A percentile compares a stretch with the other conserved stretches of the same genome.
These are phyloP conservation scores for Cyanoliseus patagonus DNA, from an alignment of 2,113 vertebrate species.

Conservation along the genomic window DNA sequence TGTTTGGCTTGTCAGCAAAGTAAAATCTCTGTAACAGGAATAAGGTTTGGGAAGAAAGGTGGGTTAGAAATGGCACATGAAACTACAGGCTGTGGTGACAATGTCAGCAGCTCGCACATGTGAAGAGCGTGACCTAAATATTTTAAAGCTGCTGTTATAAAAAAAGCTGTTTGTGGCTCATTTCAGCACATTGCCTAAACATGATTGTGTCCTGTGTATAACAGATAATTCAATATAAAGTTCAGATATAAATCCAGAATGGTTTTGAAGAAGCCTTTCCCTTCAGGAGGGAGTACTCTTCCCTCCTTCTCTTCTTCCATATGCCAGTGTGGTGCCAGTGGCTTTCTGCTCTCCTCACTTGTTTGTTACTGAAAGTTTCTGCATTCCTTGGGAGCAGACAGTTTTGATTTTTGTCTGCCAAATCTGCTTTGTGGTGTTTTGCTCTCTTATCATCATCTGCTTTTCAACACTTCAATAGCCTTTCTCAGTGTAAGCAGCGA, in stretches of 20 bases:
- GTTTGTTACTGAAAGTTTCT: neutral
- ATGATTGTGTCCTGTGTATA: neutral
- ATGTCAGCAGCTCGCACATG: neutral
- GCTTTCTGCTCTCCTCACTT: neutral
- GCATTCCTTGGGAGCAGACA: neutral
- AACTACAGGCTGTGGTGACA: neutral
- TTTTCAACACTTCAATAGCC: neutral
- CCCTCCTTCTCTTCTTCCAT: neutral
- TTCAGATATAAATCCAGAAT: neutral
- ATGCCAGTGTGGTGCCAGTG: neutral
- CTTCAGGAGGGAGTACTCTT: neutral
- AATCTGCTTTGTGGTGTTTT: rapidly evolving
- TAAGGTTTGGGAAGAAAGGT: neutral
- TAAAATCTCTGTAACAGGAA: neutral
- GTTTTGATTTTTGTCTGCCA: neutral
- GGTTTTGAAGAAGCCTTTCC: neutral
- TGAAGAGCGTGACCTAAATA: neutral
- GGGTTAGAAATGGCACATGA: neutral
- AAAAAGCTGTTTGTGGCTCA: neutral
- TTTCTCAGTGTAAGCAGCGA: neutral
- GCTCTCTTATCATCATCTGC: neutral
- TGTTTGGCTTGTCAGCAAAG: neutral
- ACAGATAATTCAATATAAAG: neutral
- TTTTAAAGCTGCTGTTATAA: neutral
- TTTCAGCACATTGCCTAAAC: neutral